phyloP scores from a whole-genome alignment of 1,140 invertebrate genomes.

The Pseudoatta argentina region DNA sequence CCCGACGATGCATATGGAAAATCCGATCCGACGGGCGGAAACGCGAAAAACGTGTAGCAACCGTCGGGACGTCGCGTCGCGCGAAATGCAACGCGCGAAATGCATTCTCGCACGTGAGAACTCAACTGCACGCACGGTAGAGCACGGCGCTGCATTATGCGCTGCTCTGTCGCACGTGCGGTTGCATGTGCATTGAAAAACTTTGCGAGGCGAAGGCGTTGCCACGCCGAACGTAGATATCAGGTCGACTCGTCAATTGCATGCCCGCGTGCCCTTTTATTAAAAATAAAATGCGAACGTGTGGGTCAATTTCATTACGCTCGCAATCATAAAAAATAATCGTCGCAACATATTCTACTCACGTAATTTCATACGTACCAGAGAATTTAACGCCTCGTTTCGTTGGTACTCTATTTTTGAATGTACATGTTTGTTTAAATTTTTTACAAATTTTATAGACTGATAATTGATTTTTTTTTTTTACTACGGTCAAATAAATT shows the following conservation, averaged over 20 bases:
- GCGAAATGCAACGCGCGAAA: not conserved
- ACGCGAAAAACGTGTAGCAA: slow-evolving; percentile 30
- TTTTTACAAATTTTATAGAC: not conserved
- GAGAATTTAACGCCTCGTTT: not conserved
- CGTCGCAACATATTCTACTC: not conserved
- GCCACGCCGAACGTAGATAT: not conserved
- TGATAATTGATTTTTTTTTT: not conserved
- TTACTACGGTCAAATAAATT: not conserved
- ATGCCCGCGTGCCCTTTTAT: not conserved
- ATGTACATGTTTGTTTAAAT: slow-evolving; percentile 16
- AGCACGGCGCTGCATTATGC: not conserved
- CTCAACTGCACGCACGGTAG: not conserved
- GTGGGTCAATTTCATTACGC: not conserved
- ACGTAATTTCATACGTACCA: not conserved
- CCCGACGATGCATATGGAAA: slow-evolving; percentile 35
- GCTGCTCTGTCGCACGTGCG: not conserved
- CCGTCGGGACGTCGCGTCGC: not conserved
- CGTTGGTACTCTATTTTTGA: not conserved
- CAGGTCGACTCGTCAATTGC: not conserved
- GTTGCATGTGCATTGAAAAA: not conserved
- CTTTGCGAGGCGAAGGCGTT: not conserved
- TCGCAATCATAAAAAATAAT: not conserved
- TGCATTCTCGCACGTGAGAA: slow-evolving; percentile 24
- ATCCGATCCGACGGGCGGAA: slow-evolving; percentile 38
- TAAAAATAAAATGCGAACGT: not conserved